phyloP scores from a whole-genome alignment of 2,113 vertebrate species.

The Lycaon pictus region DNA sequence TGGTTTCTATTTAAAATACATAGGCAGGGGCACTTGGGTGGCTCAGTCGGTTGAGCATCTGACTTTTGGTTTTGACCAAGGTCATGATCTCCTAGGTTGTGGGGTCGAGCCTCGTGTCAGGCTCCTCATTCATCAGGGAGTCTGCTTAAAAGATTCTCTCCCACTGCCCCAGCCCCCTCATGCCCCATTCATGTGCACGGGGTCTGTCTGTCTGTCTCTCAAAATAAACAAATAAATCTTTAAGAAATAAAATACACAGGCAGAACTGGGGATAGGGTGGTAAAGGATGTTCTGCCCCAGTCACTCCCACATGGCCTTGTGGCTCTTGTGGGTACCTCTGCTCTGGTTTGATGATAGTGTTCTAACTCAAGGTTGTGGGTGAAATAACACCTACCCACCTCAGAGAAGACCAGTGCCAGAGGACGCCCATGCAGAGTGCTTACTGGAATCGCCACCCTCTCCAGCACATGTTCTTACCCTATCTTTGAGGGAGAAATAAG shows the following conservation, averaged over 20 bases:
- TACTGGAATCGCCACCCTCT: background rate
- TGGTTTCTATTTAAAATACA: background rate
- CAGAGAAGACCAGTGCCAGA: background rate
- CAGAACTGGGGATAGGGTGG: background rate
- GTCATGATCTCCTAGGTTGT: background rate
- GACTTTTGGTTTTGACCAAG: background rate
- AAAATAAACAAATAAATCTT: background rate
- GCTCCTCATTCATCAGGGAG: background rate
- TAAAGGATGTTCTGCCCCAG: background rate
- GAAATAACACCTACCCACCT: background rate
- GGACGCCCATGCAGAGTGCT: background rate
- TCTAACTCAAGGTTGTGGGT: background rate
- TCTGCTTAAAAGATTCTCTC: background rate
- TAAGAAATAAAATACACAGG: background rate
- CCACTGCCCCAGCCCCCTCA: background rate
- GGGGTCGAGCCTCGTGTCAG: background rate
- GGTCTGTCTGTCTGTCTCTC: background rate
- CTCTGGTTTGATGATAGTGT: background rate
- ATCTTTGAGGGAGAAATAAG: constrained; percentile 8
- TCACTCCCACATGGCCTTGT: fast-evolving
- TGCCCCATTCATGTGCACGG: too few relatives aligned
- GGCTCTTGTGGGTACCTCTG: background rate
- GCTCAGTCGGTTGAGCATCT: background rate
- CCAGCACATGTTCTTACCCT: background rate
- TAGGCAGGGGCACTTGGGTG: background rate